Evolutionary conservation across 2,888 invertebrate species (phyloP), one percentile per base, ranked within the genome.

Genomic region (Anticlea derivata): DNA sequence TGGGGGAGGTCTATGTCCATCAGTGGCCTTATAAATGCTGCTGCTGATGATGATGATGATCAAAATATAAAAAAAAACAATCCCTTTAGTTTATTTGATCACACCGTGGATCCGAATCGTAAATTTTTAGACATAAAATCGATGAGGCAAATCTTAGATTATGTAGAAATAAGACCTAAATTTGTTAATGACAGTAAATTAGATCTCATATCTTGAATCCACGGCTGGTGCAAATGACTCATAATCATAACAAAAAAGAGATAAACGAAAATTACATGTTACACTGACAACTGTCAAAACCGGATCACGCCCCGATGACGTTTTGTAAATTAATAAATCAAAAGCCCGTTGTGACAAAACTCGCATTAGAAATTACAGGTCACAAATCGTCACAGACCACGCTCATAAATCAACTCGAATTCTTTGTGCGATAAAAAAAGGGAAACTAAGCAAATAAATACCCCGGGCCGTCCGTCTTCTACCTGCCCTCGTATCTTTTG

Each of bases 371-470:
- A 85, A 86, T 87, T 86, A 87, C 86, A 76, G 86, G 79, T 86
- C 90, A 88, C 88, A 88, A 88, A 86, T 90, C 90, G 89, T 88
- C 90, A 83, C 85, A 83, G 78, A 80, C 66, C 75, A 72, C 68
- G 67, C 65, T 70, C 79, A 84, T 90, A 89, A 90, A 90, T 90
- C 89, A 90, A 85, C 66, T 75, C 50, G 83, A 76, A 86, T 82
- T 84, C 85, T 86, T 85, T 80, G 83, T 78, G 80, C 62, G 72
- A 80, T 74, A 81, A 82, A 83, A 81, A 65, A 85, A 83, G 79
- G 52, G 66, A 78, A 83, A 77, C 82, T 85, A 83, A 89, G 84
- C 88, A 90, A 90, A 90, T 86, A 90, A 90, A 90, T 86, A 88
- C 84, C 79, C 78, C 67, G 78, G 68, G 67, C 63, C 70, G 69